Evolutionary conservation across 2,888 invertebrate species (phyloP), one percentile per base, ranked within the genome.

Genomic region (Noctua comes): DNA sequence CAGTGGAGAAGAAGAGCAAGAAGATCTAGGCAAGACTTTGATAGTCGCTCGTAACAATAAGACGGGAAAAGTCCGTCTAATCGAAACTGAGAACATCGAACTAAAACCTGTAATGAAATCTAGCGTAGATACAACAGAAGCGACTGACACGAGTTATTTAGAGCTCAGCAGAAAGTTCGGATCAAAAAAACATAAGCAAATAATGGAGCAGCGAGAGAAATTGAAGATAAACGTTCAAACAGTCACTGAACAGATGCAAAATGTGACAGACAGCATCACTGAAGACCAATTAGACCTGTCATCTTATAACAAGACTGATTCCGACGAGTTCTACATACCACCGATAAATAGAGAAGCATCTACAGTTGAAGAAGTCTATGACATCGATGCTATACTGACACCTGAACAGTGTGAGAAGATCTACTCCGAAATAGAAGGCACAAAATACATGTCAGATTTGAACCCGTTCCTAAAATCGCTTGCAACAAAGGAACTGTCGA

Each of bases 81-180:
- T 96, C 0, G 96, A 96, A 83, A 90, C 91, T 0, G 91, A 90
- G 1, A 90, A 84, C n/a, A 87, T 92, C 0, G 93, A 95, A n/a
- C 36, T 96, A 1, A 94, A 94, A 87, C 95, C 96, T 0, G 51
- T 89, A 0, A 31, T 95, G 1, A 91, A 91, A 79, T 86, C 83
- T 0, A 90, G 93, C 1, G 59, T 90, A 4, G 90, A 92, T 13
- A 73, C 89, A 0, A 73, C 91, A 0, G 89, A 92, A 13, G 51
- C 87, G 0, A 74, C 91, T 0, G 94, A 96, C 31, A 93, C 92
- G 0, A 95, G 93, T 36, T 88, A 91, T 66, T 88, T 95, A 40
- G 96, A 96, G 73, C 92, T 98, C 1, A 97, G 97, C 69, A 97
- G 97, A 88, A 97, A 97, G 84, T 98, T 98, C 89, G 98, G 98